Conservation (phyloP, 2,888 invertebrate species). For the Plutella xylostella region DNA sequence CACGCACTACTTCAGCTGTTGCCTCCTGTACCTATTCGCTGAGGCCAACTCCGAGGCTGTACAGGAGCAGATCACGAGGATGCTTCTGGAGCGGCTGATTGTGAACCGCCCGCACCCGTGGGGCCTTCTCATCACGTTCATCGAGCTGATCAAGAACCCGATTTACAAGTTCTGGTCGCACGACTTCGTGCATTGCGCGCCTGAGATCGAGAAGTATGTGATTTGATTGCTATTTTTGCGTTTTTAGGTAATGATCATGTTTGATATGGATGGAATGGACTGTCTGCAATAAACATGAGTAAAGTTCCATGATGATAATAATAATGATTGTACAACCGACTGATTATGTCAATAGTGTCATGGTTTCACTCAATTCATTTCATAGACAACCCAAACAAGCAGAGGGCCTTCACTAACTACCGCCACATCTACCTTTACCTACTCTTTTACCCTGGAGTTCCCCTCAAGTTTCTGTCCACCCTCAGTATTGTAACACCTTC, state of each 20-base stretch:
- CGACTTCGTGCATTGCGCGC: constrained; percentile 99
- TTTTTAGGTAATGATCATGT: not conserved
- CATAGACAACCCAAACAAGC: too few species aligned
- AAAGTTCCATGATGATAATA: too few species aligned
- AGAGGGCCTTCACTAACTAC: too few species aligned
- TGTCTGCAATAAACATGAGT: too few species aligned
- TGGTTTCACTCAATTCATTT: too few species aligned
- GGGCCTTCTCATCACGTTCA: constrained; percentile 98
- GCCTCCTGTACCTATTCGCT: constrained; percentile 95
- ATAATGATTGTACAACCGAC: too few species aligned
- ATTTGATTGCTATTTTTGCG: not conserved
- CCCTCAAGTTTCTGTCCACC: too few species aligned
- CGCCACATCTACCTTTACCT: too few species aligned
- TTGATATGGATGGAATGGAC: too few species aligned
- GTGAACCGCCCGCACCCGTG: constrained; percentile 99
- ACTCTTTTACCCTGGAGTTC: too few species aligned
- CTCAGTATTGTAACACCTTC: too few species aligned
- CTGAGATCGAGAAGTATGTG: constrained; percentile 98
- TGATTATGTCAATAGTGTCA: too few species aligned
- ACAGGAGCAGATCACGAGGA: constrained; percentile 98
- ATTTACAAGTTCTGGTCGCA: constrained; percentile 99
- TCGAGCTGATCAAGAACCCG: constrained; percentile 98
- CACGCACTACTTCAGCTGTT: constrained; percentile 99
- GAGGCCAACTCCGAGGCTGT: constrained; percentile 98
- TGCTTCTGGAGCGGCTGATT: constrained; percentile 94